Evolutionary conservation across 1,140 invertebrate species (phyloP).

Genomic region (Pygmarrhopalites habei): DNA sequence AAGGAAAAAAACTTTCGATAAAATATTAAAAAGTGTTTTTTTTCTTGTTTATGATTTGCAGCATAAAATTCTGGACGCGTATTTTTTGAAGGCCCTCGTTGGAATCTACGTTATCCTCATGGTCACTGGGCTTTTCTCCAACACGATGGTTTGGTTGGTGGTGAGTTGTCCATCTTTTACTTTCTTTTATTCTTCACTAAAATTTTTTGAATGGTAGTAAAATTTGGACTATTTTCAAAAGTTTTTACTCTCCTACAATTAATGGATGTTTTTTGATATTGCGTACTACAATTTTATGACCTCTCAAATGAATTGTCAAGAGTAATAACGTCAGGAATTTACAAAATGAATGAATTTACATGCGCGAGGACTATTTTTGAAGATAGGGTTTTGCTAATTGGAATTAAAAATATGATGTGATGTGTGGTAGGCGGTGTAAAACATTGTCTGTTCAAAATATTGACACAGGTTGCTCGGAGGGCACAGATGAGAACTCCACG

Average conservation of each 20-base stretch:
- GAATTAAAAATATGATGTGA: too few relatives aligned
- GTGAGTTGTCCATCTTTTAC: too few relatives aligned
- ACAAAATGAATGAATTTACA: too few relatives aligned
- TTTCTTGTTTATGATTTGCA: neutral
- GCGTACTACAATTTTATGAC: neutral
- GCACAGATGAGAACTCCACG: constrained; percentile 51
- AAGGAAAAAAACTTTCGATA: too few relatives aligned
- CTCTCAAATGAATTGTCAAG: too few relatives aligned
- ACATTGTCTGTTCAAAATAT: too few relatives aligned
- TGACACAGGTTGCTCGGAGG: constrained; percentile 13
- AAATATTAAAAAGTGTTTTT: too few relatives aligned
- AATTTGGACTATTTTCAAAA: neutral
- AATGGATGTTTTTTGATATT: neutral
- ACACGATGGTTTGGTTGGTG: constrained; percentile 45
- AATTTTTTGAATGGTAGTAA: constrained; percentile 37
- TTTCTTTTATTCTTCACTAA: too few relatives aligned
- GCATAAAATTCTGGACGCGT: neutral
- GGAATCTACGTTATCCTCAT: constrained; percentile 44
- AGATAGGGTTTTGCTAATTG: too few relatives aligned
- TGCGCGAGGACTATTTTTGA: too few relatives aligned
- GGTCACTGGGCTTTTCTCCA: constrained; percentile 44
- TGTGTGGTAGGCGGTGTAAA: too few relatives aligned
- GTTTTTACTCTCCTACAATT: neutral
- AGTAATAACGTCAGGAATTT: too few relatives aligned
- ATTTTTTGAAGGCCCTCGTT: constrained; percentile 40